These are phyloP conservation scores for Coryphaenoides rupestris DNA, from an alignment of 2,113 vertebrate species.

Conservation along the genomic window DNA sequence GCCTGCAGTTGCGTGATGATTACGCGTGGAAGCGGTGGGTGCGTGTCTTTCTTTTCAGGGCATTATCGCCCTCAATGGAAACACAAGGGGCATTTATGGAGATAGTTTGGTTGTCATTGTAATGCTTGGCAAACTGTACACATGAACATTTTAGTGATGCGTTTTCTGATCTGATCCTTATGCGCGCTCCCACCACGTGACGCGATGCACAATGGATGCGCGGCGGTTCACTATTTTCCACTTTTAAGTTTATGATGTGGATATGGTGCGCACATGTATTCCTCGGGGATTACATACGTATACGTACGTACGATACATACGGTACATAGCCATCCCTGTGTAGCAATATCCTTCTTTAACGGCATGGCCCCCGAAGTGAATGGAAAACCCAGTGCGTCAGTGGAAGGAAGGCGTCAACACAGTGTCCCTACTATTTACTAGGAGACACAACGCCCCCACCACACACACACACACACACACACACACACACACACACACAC, in stretches of 20 bases:
- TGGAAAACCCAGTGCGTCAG: constrained; percentile 75
- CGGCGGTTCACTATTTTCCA: constrained; percentile 34
- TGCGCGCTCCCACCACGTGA: constrained; percentile 27
- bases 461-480: too few species aligned
- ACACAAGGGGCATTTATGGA: constrained; percentile 67
- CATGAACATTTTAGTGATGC: constrained; percentile 54
- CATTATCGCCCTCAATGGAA: constrained; percentile 68
- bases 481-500: too few species aligned
- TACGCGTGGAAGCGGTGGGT: constrained; percentile 60
- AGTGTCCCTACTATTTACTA: constrained; percentile 63
- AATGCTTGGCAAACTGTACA: constrained; percentile 69
- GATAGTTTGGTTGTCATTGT: constrained; percentile 58
- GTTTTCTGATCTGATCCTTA: constrained; percentile 12
- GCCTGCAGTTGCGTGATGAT: too few species aligned
- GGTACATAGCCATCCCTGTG: constrained; percentile 36
- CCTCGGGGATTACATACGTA: constrained; percentile 16
- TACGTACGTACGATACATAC: too few species aligned
- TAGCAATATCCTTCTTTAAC: constrained; percentile 43
- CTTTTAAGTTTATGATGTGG: constrained; percentile 50
- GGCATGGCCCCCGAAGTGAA: constrained; percentile 55
- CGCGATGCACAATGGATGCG: constrained; percentile 54
- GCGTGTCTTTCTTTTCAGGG: constrained; percentile 67
- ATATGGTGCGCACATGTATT: not conserved
- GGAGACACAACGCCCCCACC: constrained; percentile 17
- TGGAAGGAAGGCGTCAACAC: constrained; percentile 72